Evolutionary conservation across 2,797 vertebrate species (phyloP), one percentile per base, ranked within the genome.

Genomic region (Varecia variegata): DNA sequence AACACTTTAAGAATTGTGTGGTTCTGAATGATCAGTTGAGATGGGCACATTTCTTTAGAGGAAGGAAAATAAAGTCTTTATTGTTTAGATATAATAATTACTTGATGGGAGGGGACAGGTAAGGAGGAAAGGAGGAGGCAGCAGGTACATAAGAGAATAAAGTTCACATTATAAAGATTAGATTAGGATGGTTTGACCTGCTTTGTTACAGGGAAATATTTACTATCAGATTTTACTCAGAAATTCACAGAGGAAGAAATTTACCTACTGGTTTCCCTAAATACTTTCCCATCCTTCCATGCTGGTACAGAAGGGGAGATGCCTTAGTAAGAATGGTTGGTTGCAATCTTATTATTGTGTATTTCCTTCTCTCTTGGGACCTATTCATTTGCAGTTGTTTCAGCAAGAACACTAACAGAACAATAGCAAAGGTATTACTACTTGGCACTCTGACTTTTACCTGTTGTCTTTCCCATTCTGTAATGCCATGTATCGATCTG

Each of bases 381-480:
- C 35, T 30, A 2, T 4, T 65, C 9, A 7, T 62, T 62, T 2
- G 9, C 2, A 32, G 71, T 52, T 3, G 5, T 27, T 47, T 23
- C 20, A 50, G 79, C 50, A 12, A 58, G 35, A 65, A 76, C 54
- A 25, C 82, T 65, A 7, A 27, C 0, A 21, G 21, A 52, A 45
- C 4, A 18, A 0, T 2, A 25, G 18, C 21, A 21, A 25, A 11
- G 13, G 8, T 2, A 5, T 38, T 9, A 6, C 12, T 7, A 0
- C 35, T 3, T 10, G 81, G n/a, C 18, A 8, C 6, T 0, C 7
- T 1, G 88, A 84, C 88, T 47, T 11, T 43, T 98, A 99, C 99
- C 99, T 99, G 99, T 99, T 99, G 98, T 99, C 99, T 98, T 99
- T 99, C 80, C 99, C 99, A 3, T 99, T 99, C 94, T 99, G 99